Conservation (phyloP, 2,888 invertebrate species). For the Rhopalosiphum nymphaeae region DNA sequence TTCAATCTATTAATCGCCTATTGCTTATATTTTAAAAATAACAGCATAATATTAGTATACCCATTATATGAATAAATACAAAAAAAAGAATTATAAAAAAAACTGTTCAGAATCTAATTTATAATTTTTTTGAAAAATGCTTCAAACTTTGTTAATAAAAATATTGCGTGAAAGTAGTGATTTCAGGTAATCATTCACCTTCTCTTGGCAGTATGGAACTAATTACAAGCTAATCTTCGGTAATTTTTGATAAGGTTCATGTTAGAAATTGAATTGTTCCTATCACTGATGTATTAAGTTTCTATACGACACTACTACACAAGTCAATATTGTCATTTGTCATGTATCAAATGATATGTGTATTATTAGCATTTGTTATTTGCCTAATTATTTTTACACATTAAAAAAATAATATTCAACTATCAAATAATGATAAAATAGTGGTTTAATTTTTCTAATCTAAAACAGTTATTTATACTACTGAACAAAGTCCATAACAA, state of each 20-base stretch:
- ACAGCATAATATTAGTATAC: neutral
- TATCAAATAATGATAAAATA: no score
- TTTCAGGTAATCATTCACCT: no score
- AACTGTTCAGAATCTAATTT: neutral
- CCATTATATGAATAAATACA: no score
- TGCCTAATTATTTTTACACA: neutral
- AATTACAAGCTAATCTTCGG: neutral
- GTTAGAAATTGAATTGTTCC: neutral
- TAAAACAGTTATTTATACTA: no score
- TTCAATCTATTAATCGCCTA: neutral
- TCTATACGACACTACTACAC: neutral
- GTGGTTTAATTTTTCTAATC: no score
- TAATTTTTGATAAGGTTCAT: neutral
- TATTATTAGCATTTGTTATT: neutral
- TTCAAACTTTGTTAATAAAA: neutral
- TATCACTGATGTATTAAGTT: neutral
- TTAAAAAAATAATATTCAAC: neutral
- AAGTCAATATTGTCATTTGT: neutral
- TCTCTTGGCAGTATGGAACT: neutral
- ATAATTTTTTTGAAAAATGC: neutral
- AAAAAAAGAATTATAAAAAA: neutral
- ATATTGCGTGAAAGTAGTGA: no score
- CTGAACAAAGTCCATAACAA: no score
- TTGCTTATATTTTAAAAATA: neutral
- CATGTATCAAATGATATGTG: neutral